Percentiles rank a stretch among this genome's conserved stretches.
phyloP scores from a whole-genome alignment of 1,140 invertebrate species.

The Tetragnatha versicolor region DNA sequence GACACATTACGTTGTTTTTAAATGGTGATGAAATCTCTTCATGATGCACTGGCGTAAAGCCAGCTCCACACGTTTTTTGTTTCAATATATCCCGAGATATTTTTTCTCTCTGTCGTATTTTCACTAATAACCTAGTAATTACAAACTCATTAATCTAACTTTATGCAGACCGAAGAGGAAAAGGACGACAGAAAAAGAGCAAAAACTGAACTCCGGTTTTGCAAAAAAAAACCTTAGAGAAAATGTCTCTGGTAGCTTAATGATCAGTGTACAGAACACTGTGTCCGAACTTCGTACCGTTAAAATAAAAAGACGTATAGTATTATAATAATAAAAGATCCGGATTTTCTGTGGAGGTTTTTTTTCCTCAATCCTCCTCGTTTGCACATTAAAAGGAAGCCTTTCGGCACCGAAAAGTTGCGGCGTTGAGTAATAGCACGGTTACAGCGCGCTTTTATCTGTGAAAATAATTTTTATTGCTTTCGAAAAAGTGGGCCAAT shows the following conservation, averaged over 20 bases:
- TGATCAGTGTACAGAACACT: conserved; percentile 54
- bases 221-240: conserved; percentile 13
- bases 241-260: conserved; percentile 50
- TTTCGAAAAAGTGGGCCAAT: background rate
- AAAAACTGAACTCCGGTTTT: conserved; percentile 26
- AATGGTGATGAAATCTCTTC: conserved; percentile 41
- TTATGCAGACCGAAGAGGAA: conserved; percentile 43
- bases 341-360: no score
- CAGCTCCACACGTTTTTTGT: conserved; percentile 22
- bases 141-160: conserved; percentile 56
- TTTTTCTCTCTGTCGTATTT: conserved; percentile 31
- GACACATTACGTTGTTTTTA: conserved; percentile 30
- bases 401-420: conserved; percentile 44
- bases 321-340: no score
- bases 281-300: conserved; percentile 42
- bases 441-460: conserved; percentile 29
- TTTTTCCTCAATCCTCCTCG: conserved; percentile 3
- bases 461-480: conserved; percentile 30
- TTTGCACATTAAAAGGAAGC: conserved; percentile 36
- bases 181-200: no score
- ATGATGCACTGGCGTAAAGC: conserved; percentile 24
- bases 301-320: conserved; percentile 24
- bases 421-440: conserved; percentile 41
- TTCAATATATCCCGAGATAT: background rate
- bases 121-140: conserved; percentile 55